Percentiles rank a stretch among this genome's conserved stretches.
These are phyloP conservation scores for Dipodomys stephensi DNA, from an alignment of 2,113 vertebrate species.

Conservation along the genomic window DNA sequence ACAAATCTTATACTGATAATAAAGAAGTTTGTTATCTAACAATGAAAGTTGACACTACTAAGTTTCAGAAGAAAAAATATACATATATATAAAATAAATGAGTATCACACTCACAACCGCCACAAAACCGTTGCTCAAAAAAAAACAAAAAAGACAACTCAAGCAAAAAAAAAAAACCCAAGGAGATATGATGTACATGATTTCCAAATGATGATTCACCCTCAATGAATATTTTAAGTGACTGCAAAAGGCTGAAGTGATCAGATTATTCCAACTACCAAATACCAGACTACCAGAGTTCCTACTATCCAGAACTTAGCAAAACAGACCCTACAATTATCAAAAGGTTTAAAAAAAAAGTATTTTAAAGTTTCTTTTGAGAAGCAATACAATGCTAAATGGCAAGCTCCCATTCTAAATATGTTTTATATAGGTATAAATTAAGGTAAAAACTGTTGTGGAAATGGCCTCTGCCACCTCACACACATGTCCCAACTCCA, in stretches of 20 bases:
- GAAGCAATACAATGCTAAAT: neutral
- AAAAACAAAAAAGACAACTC: neutral
- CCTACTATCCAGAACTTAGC: neutral
- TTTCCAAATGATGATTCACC: constrained; percentile 60
- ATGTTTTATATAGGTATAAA: neutral
- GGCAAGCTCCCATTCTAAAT: neutral
- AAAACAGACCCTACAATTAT: constrained; percentile 10
- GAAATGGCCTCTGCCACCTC: neutral
- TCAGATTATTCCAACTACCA: constrained; percentile 51
- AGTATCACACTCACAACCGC: neutral
- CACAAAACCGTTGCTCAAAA: neutral
- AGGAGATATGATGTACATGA: constrained; percentile 26
- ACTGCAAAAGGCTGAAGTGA: constrained; percentile 53
- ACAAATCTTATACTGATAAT: neutral
- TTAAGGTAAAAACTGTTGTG: neutral
- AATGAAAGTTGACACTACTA: neutral
- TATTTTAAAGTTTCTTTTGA: constrained; percentile 28
- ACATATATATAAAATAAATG: too few species aligned
- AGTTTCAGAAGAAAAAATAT: neutral
- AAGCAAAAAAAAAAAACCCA: constrained; percentile 54
- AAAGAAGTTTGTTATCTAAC: neutral
- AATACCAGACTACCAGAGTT: neutral
- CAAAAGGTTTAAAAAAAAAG: neutral
- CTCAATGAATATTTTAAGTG: constrained; percentile 56
- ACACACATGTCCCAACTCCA: too few species aligned